Evolutionary conservation across 2,797 vertebrate genomes (phyloP).

Genomic region (Tapirus indicus): DNA sequence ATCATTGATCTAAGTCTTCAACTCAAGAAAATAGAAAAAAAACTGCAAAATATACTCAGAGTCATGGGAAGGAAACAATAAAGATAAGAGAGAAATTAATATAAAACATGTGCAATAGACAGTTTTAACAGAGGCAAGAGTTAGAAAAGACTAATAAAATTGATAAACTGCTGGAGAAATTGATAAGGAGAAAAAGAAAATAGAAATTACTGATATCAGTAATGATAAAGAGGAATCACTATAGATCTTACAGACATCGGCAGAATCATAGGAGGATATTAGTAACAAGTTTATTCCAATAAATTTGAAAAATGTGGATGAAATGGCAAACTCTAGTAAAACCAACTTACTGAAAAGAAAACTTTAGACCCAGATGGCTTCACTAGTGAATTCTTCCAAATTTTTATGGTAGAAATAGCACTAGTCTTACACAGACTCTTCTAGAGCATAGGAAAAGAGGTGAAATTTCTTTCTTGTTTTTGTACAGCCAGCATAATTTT

Average conservation of each 20-base stretch:
- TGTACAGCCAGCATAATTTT: background rate
- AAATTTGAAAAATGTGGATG: background rate
- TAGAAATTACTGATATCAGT: background rate
- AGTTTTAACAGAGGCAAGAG: background rate
- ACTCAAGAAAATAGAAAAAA: background rate
- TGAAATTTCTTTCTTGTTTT: constrained; percentile 8
- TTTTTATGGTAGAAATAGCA: background rate
- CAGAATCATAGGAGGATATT: background rate
- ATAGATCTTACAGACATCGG: background rate
- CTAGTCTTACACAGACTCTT: background rate
- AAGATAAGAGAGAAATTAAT: background rate
- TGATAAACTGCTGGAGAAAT: background rate
- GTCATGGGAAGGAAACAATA: background rate
- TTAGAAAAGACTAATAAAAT: constrained; percentile 13
- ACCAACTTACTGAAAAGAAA: background rate
- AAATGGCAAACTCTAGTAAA: background rate
- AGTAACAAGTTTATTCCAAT: background rate
- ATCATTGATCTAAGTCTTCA: background rate
- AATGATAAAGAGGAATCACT: background rate
- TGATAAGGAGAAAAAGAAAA: constrained; percentile 8
- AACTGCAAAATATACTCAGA: background rate
- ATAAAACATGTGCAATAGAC: background rate
- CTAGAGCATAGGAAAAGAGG: background rate
- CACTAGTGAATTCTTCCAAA: background rate
- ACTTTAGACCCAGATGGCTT: background rate